Conservation (phyloP, 2,797 vertebrate genomes). For the Siniperca undulata region DNA sequence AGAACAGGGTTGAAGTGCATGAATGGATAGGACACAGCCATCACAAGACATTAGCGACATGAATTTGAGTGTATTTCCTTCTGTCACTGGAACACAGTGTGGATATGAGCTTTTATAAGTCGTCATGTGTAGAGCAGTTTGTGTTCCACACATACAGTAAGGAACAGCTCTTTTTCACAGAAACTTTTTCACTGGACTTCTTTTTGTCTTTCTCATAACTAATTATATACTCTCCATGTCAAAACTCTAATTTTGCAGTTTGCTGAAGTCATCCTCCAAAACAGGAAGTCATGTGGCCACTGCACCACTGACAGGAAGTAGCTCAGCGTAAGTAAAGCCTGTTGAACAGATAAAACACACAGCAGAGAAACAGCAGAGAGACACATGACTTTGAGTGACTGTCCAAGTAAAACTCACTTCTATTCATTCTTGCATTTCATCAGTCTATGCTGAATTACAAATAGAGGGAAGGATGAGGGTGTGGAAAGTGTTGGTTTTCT, state of each 20-base stretch:
- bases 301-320: conserved; percentile 79
- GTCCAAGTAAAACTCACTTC: too few relatives aligned
- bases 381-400: background rate
- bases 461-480: background rate
- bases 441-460: background rate
- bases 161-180: background rate
- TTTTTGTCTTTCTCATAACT: conserved; percentile 4
- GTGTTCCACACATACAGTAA: background rate
- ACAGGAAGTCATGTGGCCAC: conserved; percentile 83
- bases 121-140: background rate
- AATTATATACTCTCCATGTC: conserved; percentile 24
- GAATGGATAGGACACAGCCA: conserved; percentile 3
- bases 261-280: conserved; percentile 81
- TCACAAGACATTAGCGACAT: conserved; percentile 1
- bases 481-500: background rate
- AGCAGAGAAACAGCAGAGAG: background rate
- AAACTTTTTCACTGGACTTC: background rate
- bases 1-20: background rate
- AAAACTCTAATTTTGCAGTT: conserved; percentile 73
- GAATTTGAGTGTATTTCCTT: background rate
- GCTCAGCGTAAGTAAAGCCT: conserved; percentile 77
- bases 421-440: background rate
- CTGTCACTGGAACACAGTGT: background rate
- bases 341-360: background rate
- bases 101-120: background rate